These are phyloP conservation scores for Pentalonia nigronervosa DNA, from an alignment of 1,140 invertebrate species.

Conservation along the genomic window DNA sequence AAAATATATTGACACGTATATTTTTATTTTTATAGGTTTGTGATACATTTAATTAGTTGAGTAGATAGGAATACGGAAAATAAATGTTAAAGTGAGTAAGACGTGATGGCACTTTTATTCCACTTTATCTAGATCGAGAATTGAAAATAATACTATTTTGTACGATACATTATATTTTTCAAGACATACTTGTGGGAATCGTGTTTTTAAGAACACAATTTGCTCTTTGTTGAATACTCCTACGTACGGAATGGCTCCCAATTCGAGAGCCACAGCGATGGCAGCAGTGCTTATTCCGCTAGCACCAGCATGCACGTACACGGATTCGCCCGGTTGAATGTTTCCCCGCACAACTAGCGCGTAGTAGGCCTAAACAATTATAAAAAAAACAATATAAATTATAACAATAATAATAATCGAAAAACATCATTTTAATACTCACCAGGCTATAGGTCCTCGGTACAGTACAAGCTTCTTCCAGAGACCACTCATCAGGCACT, in stretches of 20 bases:
- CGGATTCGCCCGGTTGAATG: slow-evolving; percentile 28
- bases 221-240: slow-evolving; percentile 46
- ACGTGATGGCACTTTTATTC: too few species aligned
- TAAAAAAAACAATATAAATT: not conserved
- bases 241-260: slow-evolving; percentile 46
- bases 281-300: slow-evolving; percentile 38
- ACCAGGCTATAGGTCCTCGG: slow-evolving; percentile 91
- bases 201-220: slow-evolving; percentile 37
- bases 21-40: too few species aligned
- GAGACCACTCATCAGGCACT: slow-evolving; percentile 86
- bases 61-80: too few species aligned
- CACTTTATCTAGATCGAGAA: not conserved
- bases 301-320: slow-evolving; percentile 53
- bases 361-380: slow-evolving; percentile 53
- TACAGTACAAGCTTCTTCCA: slow-evolving; percentile 92
- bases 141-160: not conserved
- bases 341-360: slow-evolving; percentile 50
- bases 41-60: too few species aligned
- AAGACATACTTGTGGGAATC: slow-evolving; percentile 34
- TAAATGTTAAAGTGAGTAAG: too few species aligned
- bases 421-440: slow-evolving; percentile 59
- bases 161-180: not conserved
- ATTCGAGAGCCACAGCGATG: not conserved
- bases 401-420: not conserved
- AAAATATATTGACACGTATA: not conserved